phyloP scores from a whole-genome alignment of 2,113 vertebrate species.

The Syngnathus typhle region DNA sequence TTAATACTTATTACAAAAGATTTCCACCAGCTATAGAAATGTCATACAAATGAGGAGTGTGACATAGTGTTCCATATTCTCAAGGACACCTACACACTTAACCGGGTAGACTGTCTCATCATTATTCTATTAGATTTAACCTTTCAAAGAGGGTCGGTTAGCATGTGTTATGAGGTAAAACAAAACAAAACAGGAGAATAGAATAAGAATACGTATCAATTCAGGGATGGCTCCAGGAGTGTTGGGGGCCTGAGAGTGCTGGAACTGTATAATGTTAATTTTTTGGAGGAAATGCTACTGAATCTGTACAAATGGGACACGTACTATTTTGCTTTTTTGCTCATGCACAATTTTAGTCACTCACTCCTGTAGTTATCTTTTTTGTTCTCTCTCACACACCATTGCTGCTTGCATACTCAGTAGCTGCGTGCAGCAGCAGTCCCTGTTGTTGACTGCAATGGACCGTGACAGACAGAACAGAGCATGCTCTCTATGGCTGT shows the following conservation, averaged over 20 bases:
- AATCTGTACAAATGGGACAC: neutral
- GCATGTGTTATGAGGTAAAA: no score
- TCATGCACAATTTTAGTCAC: neutral
- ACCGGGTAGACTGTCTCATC: neutral
- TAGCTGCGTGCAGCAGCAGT: constrained; percentile 28
- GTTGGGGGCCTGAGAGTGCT: no score
- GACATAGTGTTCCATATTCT: neutral
- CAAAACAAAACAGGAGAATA: no score
- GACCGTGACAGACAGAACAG: constrained; percentile 52
- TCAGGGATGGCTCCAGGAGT: no score
- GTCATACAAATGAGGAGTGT: neutral
- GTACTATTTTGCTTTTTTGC: neutral
- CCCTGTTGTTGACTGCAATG: constrained; percentile 47
- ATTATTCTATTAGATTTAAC: neutral
- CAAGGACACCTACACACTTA: neutral
- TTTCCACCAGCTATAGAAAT: neutral
- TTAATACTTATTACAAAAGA: neutral
- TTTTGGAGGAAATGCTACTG: neutral
- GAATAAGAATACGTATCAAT: neutral
- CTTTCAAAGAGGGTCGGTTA: neutral
- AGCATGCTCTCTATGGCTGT: constrained; percentile 47
- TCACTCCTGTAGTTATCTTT: constrained; percentile 8
- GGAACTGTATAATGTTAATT: neutral
- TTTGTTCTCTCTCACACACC: constrained; percentile 12
- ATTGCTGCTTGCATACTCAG: constrained; percentile 16